Conservation (phyloP, 2,113 vertebrate species). For the Bos taurus region ARS-UCD2.0 NC_037356.1:32542501-32543000, state of each 20-base stretch:
- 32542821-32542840: not conserved
- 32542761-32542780: not conserved
- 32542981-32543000: slow-evolving; percentile 26
- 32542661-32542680: not conserved
- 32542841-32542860: not conserved
- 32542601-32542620: not conserved
- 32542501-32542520: not conserved
- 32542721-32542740: not conserved
- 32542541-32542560: not conserved
- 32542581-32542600: not conserved
- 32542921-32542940: not conserved
- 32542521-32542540: not conserved
- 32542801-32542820: not conserved
- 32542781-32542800: not conserved
- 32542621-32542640: not conserved
- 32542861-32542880: not conserved
- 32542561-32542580: not conserved
- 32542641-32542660: not conserved
- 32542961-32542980: not conserved
- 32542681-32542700: not conserved
- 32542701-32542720: not conserved
- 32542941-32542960: not conserved
- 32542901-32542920: not conserved
- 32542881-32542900: not conserved
- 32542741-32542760: not conserved